Percentiles rank a stretch among this genome's conserved stretches.
Evolutionary conservation across 2,797 vertebrate species (phyloP).

Genomic region (Onychomys torridus): DNA sequence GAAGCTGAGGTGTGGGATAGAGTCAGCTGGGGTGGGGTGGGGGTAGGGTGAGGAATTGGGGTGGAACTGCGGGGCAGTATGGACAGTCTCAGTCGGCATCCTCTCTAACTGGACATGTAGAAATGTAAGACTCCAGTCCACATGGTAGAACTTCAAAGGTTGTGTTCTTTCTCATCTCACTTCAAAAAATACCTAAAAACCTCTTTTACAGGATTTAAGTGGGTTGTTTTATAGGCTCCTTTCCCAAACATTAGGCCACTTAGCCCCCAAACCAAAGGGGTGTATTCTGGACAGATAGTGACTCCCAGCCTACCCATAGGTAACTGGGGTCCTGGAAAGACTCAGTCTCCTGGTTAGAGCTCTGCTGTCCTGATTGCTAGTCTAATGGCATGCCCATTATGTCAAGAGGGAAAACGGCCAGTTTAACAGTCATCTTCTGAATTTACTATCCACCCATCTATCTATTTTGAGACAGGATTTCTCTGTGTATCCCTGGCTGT

Average conservation of each 20-base stretch:
- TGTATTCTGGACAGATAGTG: neutral
- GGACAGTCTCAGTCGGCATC: neutral
- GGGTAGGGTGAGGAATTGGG: neutral
- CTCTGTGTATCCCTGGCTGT: neutral
- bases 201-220: conserved; percentile 9
- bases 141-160: neutral
- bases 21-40: neutral
- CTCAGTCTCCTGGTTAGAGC: neutral
- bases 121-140: neutral
- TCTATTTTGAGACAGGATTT: too few species aligned
- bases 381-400: neutral
- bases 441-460: neutral
- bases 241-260: conserved; percentile 40
- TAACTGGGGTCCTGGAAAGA: neutral
- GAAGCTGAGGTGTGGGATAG: neutral
- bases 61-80: neutral
- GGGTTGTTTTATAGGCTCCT: neutral
- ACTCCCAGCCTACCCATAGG: neutral
- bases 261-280: conserved; percentile 30
- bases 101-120: neutral
- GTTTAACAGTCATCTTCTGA: neutral
- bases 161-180: neutral
- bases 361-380: neutral
- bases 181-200: conserved; percentile 13
- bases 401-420: neutral